These are phyloP conservation scores for Neria commutata DNA, from an alignment of 2,888 invertebrate genomes.

Conservation along the genomic window DNA sequence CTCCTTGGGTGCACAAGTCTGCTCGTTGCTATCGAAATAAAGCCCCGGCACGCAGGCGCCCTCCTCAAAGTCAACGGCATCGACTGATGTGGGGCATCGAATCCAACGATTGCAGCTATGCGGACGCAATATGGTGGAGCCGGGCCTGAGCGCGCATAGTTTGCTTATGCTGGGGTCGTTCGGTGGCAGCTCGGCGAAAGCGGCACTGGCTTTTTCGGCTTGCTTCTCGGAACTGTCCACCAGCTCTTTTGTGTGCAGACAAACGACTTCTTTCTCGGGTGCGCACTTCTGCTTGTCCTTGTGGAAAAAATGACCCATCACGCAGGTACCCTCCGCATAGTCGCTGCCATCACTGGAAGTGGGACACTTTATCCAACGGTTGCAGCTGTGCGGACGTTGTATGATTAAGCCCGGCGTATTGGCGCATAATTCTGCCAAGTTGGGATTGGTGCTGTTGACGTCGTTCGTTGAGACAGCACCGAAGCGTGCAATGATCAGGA, in stretches of 20 bases:
- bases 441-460: too few relatives aligned
- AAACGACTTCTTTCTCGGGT: slow-evolving; percentile 34
- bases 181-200: too few relatives aligned
- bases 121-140: slow-evolving; percentile 47
- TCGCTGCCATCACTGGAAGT: slow-evolving; percentile 27
- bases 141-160: slow-evolving; percentile 49
- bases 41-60: slow-evolving; percentile 55
- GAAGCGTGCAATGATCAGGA: too few relatives aligned
- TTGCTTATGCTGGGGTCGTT: too few relatives aligned
- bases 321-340: slow-evolving; percentile 54
- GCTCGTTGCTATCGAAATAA: slow-evolving; percentile 48
- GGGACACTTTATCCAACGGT: slow-evolving; percentile 51
- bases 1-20: too few relatives aligned
- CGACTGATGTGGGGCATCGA: slow-evolving; percentile 39
- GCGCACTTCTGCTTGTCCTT: slow-evolving; percentile 47
- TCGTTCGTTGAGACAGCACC: too few relatives aligned
- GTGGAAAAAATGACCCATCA: slow-evolving; percentile 50
- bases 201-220: too few relatives aligned
- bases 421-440: too few relatives aligned
- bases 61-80: slow-evolving; percentile 42
- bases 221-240: too few relatives aligned
- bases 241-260: too few relatives aligned
- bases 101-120: slow-evolving; percentile 52
- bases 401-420: too few relatives aligned
- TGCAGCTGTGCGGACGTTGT: slow-evolving; percentile 49